Base-by-base conservation (phyloP, 2,797 vertebrate species). In the Zalophus californianus region DNA sequence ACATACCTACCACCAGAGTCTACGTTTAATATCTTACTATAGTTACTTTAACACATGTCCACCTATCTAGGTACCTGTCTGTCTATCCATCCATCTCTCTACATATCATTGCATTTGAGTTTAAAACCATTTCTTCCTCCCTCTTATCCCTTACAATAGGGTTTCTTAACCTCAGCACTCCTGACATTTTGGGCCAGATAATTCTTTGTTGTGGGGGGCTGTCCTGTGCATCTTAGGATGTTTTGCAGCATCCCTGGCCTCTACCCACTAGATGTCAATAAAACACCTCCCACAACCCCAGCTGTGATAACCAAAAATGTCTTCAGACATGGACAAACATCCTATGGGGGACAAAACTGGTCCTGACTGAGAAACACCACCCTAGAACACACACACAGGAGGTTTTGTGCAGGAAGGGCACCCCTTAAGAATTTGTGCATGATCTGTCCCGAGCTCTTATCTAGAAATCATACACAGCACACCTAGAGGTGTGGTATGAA, bases 111-210 rank as follows among this genome's bases (percentile, higher is more conserved):
- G 48, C 29, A 44, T 73, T 27, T 86, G 80, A 90, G 3, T 73
- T 13, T 94, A 23, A 94, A 79, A 86, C 64, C 44, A 73, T 32
- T 87, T 84, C 86, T 91, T 82, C 38, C n/a, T 77, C n/a, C 27
- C 68, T 86, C 94, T 85, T 68, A 64, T 64, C 35, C 21, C 18
- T n/a, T 70, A n/a, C 0, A 35, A 77, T n/a, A 94, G 35, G 25
- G 54, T 90, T 94, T 84, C 86, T 90, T 4, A 35, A 64, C 29
- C 7, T 90, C 25, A 2, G 41, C 25, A 41, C 38, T 64, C 79
- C 2, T 27, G 8, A 70, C 44, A 85, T 62, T 77, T 56, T 3
- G 29, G 21, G 52, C n/a, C 38, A 50, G 29, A n/a, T 72, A 41
- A 82, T 9, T 77, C 27, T 91, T 58, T 50, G 44, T 29, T n/a